Evolutionary conservation across 2,113 vertebrate species (phyloP).

Genomic region (Apodemus speciosus): DNA sequence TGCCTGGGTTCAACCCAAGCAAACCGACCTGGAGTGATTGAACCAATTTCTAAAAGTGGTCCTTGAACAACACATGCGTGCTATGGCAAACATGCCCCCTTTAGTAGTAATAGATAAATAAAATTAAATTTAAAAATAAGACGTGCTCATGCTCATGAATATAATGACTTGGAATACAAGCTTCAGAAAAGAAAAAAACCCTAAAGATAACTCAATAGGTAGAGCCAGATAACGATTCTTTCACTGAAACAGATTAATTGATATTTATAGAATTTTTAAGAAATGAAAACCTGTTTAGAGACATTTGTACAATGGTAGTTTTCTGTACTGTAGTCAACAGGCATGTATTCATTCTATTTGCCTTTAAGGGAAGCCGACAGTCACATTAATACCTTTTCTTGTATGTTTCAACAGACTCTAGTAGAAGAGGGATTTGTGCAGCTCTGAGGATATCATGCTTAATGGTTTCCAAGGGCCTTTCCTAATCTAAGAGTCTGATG

Average conservation of each 20-base stretch:
- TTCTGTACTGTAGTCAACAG: not conserved
- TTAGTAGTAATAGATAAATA: not conserved
- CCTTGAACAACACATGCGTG: not conserved
- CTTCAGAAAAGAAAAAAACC: not conserved
- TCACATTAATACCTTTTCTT: not conserved
- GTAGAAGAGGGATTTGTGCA: not conserved
- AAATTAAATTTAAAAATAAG: not conserved
- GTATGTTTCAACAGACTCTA: not conserved
- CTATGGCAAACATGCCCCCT: too few species aligned
- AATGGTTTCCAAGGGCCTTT: constrained; percentile 36
- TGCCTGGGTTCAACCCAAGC: too few species aligned
- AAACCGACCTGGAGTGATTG: not conserved
- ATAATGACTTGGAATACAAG: not conserved
- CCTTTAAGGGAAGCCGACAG: not conserved
- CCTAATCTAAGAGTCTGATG: constrained; percentile 40
- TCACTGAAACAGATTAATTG: constrained; percentile 3
- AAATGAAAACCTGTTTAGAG: constrained; percentile 24
- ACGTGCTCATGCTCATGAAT: not conserved
- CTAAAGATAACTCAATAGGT: not conserved
- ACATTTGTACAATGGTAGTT: not conserved
- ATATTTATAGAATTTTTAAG: constrained; percentile 50
- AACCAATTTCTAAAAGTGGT: not conserved
- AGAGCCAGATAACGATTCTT: not conserved
- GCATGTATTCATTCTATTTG: constrained; percentile 2
- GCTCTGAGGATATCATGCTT: constrained; percentile 6